Base-by-base conservation (phyloP, 2,888 invertebrate species). In the Pantelozetes paolii region DNA sequence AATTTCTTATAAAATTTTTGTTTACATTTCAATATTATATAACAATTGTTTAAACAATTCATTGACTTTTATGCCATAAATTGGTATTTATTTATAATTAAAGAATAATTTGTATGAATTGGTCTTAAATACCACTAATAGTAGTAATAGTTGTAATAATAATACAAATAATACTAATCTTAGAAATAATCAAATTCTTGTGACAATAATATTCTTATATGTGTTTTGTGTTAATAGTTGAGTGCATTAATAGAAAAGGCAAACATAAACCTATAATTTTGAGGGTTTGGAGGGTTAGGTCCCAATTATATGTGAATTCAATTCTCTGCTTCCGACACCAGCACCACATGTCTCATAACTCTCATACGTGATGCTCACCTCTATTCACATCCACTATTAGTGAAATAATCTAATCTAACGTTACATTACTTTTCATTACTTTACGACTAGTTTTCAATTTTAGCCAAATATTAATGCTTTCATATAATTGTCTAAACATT, bases 221-320 rank as follows among this genome's bases (percentile, higher is more conserved):
- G 40, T 69, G 13, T 69, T 59, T 64, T 69, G 18, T 15, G 45
- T 69, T 69, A 42, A 69, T 69, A 69, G 69, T 69, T 69, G 69
- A 69, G 42, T 69, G 69, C 69, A 69, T 69, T 69, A 40, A 45
- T 69, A 69, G 69, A 69, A 69, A 67, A 69, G 69, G 26, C 20
- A 42, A 69, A 69, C 45, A 42, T 69, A 69, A 69, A 69, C 69
- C 69, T 69, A 69, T 69, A 69, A 69, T 69, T 69, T 69, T 23
- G 69, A 23, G 69, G 69, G 69, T 45, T 69, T 1, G 69, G 69
- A n/a, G n/a, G n/a, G n/a, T n/a, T n/a, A n/a, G n/a, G n/a, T n/a
- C 45, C 69, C 69, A 69, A 69, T 69, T 69, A 69, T 42, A 45
- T 45, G 42, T 45, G 26, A 26, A 69, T 69, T 26, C 42, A 45